Base-by-base conservation (phyloP, 2,113 vertebrate species). In the Petrocephalus zakoni region DNA sequence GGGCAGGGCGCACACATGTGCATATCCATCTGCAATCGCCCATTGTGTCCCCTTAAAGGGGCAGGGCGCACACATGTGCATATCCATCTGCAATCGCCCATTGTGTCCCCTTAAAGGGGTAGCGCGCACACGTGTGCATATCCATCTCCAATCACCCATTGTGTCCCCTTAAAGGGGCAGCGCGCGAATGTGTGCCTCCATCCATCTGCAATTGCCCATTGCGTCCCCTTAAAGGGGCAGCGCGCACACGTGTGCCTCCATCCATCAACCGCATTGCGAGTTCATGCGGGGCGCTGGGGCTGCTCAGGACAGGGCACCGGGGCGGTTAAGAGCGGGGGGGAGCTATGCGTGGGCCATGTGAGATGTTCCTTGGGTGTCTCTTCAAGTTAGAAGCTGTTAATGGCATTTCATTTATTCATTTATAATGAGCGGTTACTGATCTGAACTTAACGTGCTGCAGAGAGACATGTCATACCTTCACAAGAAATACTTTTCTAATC, bases 1-100 rank as follows among this genome's bases (percentile, higher is more conserved):
- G 93, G 92, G 94, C 92, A 90, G 91, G 85, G 42, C 88, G 75
- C 68, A 87, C 53, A 5, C 68, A 37, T n/a, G n/a, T n/a, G n/a
- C n/a, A n/a, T n/a, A n/a, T n/a, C n/a, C n/a, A 93, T 93, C 90
- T 92, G 94, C 93, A 94, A 91, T 94, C 93, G 92, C 93, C 93
- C 93, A 94, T 93, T 93, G 92, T 93, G 94, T 93, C 92, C 93
- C 92, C 92, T 94, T 95, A 94, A 93, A 94, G 94, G 93, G 92
- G 94, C 92, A 90, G 91, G 85, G 42, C 88, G 75, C 68, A 87
- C 53, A 5, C 68, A 37, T n/a, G n/a, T n/a, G n/a, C n/a, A n/a
- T n/a, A n/a, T n/a, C n/a, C n/a, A 93, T 93, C 90, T 92, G 94
- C 93, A 94, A 91, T 94, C 93, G 92, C 93, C 93, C 93, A 94